Percentiles rank a stretch among this genome's conserved stretches.
Conservation (phyloP, 2,888 invertebrate genomes). For the Machimus rusticus region DNA sequence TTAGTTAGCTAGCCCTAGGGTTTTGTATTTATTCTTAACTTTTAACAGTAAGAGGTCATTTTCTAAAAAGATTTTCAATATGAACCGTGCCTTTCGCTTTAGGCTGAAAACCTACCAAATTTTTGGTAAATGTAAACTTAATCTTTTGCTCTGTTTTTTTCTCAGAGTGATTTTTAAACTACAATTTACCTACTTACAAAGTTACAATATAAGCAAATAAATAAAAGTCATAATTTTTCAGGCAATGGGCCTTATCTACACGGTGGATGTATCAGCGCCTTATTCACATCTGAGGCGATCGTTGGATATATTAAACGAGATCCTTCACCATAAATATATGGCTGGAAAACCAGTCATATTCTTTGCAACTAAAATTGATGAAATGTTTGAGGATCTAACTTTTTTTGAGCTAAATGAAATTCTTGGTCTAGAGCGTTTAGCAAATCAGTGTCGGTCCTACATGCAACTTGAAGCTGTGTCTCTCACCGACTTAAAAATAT, state of each 20-base stretch:
- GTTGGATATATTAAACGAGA: conserved; percentile 51
- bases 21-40: too few species aligned
- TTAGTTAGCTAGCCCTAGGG: too few species aligned
- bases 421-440: conserved; percentile 55
- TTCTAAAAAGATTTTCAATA: too few species aligned
- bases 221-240: conserved; percentile 7
- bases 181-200: too few species aligned
- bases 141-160: too few species aligned
- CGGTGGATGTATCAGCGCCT: conserved; percentile 55
- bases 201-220: too few species aligned
- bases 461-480: not conserved
- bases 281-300: conserved; percentile 49
- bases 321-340: conserved; percentile 53
- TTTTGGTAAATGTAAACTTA: too few species aligned
- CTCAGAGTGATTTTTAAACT: too few species aligned
- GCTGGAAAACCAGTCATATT: conserved; percentile 57
- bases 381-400: conserved; percentile 54
- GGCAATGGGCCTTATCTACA: conserved; percentile 56
- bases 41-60: too few species aligned
- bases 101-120: too few species aligned
- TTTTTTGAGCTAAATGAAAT: conserved; percentile 57
- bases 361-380: conserved; percentile 55
- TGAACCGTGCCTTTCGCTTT: too few species aligned
- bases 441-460: conserved; percentile 50
- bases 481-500: not conserved